phyloP scores from a whole-genome alignment of 1,140 invertebrate species.

The Atta texana region DNA sequence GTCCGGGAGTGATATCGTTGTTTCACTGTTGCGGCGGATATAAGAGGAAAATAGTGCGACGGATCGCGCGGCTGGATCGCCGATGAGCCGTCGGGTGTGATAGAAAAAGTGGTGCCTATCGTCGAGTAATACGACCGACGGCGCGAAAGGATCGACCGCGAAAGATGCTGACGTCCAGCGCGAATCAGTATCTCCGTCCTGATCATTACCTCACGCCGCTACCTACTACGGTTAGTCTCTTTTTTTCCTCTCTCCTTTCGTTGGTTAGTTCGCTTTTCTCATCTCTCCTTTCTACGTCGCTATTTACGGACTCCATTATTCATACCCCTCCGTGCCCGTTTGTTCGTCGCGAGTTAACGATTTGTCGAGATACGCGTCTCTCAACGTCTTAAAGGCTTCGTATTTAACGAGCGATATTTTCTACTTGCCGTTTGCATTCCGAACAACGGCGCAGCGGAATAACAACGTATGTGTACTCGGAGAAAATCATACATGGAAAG shows the following conservation, averaged over 20 bases:
- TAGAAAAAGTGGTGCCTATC: slow-evolving; percentile 54
- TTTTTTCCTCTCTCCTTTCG: neutral
- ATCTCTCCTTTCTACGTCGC: neutral
- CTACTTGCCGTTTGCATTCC: slow-evolving; percentile 8
- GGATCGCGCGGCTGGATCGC: slow-evolving; percentile 40
- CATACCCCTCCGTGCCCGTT: slow-evolving; percentile 23
- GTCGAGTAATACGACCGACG: slow-evolving; percentile 32
- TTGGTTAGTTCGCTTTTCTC: neutral
- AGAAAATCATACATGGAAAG: no score
- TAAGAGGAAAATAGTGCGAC: slow-evolving; percentile 45
- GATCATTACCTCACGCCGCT: slow-evolving; percentile 94
- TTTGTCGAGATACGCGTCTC: slow-evolving; percentile 31
- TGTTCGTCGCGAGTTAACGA: slow-evolving; percentile 34
- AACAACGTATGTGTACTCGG: neutral
- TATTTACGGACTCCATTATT: slow-evolving; percentile 43
- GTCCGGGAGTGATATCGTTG: slow-evolving; percentile 24
- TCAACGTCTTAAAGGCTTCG: neutral
- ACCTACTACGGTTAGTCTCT: slow-evolving; percentile 93
- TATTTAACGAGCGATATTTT: slow-evolving; percentile 36
- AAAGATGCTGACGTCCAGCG: slow-evolving; percentile 93
- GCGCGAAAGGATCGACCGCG: slow-evolving; percentile 36
- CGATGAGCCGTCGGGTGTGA: slow-evolving; percentile 52
- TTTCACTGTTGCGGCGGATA: slow-evolving; percentile 53
- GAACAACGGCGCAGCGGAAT: neutral
- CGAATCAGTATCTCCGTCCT: slow-evolving; percentile 95